Percentiles rank a stretch among this genome's conserved stretches.
phyloP scores from a whole-genome alignment of 2,797 vertebrate species.

The Clarias pachynema region DNA sequence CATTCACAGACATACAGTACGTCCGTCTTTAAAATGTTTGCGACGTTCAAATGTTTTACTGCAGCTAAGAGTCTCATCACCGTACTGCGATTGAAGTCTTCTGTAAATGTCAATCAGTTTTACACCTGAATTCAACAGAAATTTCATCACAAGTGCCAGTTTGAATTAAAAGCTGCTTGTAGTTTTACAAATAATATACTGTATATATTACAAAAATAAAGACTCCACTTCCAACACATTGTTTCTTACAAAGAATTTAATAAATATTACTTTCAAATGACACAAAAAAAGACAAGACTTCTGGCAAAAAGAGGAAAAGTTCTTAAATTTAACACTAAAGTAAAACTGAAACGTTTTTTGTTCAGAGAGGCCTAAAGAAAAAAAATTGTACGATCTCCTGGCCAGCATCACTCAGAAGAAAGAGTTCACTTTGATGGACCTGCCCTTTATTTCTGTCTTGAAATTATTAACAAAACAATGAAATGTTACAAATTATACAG shows the following conservation, averaged over 20 bases:
- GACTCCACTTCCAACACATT: constrained; percentile 9
- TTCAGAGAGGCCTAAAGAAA: constrained; percentile 42
- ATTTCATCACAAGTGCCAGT: no score
- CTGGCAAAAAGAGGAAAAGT: constrained; percentile 80
- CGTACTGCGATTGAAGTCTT: no score
- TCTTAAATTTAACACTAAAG: constrained; percentile 82
- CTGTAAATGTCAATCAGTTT: no score
- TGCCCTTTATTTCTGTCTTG: constrained; percentile 14
- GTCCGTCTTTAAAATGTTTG: no score
- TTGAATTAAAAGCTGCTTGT: no score
- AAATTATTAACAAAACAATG: not conserved
- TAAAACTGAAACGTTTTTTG: constrained; percentile 64
- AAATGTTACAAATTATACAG: not conserved
- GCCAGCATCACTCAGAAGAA: constrained; percentile 24
- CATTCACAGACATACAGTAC: no score
- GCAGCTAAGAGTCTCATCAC: no score
- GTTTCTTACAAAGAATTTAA: constrained; percentile 89
- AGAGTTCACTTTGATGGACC: constrained; percentile 22
- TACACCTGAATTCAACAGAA: no score
- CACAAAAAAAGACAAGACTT: constrained; percentile 67
- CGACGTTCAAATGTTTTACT: no score
- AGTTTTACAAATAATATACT: no score
- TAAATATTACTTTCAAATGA: constrained; percentile 84
- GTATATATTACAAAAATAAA: not conserved
- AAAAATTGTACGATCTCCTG: not conserved